phyloP scores from a whole-genome alignment of 2,888 invertebrate species.

The Drosophila silvestris region DNA sequence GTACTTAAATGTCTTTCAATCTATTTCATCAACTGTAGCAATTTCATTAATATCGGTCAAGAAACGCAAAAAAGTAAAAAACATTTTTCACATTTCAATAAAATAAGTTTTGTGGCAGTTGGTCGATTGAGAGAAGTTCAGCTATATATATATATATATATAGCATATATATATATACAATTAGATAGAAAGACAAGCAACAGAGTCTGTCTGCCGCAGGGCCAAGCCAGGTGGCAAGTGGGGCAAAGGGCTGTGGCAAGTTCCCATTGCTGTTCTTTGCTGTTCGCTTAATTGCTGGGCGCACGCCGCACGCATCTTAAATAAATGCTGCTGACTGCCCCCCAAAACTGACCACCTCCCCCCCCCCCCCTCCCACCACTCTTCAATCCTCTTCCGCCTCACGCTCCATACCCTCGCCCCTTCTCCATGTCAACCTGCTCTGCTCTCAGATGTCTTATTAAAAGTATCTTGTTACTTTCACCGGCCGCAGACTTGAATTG shows the following conservation, averaged over 20 bases:
- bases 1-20: background rate
- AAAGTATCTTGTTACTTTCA: conserved; percentile 82
- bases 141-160: background rate
- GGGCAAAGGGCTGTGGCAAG: conserved; percentile 13
- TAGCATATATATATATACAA: background rate
- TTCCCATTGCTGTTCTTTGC: conserved; percentile 4
- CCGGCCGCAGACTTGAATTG: conserved; percentile 74
- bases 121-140: background rate
- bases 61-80: background rate
- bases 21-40: background rate
- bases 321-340: conserved; percentile 36
- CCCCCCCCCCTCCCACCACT: too few species aligned
- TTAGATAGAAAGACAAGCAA: conserved; percentile 2
- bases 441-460: conserved; percentile 77
- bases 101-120: background rate
- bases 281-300: conserved; percentile 55
- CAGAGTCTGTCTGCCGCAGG: conserved; percentile 26
- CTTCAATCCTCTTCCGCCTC: too few species aligned
- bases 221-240: conserved; percentile 6
- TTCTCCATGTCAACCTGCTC: conserved; percentile 9
- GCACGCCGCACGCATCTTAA: conserved; percentile 71
- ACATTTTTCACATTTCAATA: conserved; percentile 3
- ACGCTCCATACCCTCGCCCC: background rate
- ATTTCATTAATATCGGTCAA: background rate
- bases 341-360: too few species aligned